Base-by-base conservation (phyloP, 2,113 vertebrate species). In the Thunnus maccoyii region DNA sequence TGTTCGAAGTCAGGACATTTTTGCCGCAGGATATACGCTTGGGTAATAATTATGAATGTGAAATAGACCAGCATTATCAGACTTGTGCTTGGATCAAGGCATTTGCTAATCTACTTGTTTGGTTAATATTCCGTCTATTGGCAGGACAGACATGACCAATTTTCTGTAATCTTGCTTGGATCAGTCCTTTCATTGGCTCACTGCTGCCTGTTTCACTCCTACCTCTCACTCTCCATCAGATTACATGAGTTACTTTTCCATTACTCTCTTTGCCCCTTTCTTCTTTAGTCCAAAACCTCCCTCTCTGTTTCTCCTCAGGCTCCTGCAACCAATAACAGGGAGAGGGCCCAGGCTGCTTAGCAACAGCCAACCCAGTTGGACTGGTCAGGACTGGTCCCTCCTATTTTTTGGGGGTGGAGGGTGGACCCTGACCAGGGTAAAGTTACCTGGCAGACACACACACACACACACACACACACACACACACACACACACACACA, bases 401-500 rank as follows among this genome's bases (percentile, higher is more conserved):
- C 74, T 70, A 20, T 55, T 47, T 57, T 76, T 58, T 32, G 27
- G 64, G 16, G 55, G 63, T 70, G 50, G 64, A 61, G 51, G 41
- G 6, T 46, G 63, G 36, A 57, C 32, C 18, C 44, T 78, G 62
- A 68, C 62, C 55, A 18, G 61, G 36, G 68, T 78, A 62, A 68
- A 63, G 64, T 92, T 87, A 88, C 83, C 55, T 83, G 76, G 20
- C 64, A 22, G 56, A 79, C 78, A 60, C 67, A 71, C 20, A 72
- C 58, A 36, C 65, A 67, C 65, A 56, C 62, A 78, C 32, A 52
- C 20, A 55, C 36, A 55, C 27, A 57, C 74, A 30, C 57, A 58
- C 41, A 57, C 57, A 30, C 72, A 20, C 54, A 69, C 44, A 56
- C 32, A 36, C 65, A 67, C 65, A 56, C 62, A 78, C 32, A 52